These are phyloP conservation scores for Lepidocyrtoides sp. DNA, from an alignment of 2,888 invertebrate genomes.

Conservation along the genomic window DNA sequence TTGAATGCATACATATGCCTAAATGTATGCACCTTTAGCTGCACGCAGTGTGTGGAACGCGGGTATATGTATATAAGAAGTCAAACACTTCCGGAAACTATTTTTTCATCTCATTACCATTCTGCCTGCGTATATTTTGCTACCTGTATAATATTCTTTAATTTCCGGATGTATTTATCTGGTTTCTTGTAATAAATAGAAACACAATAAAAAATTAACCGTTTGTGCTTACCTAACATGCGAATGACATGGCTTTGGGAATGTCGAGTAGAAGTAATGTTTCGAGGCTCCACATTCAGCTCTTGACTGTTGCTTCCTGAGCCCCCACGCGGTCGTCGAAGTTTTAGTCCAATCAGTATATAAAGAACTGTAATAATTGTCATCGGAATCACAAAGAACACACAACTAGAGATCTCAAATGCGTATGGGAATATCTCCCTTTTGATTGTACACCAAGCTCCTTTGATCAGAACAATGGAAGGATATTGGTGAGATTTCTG, in stretches of 20 bases:
- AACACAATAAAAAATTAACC: too few species aligned
- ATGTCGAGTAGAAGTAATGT: constrained; percentile 80
- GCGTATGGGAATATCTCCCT: constrained; percentile 83
- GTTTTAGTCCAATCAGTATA: constrained; percentile 91
- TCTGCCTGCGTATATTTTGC: too few species aligned
- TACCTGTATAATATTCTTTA: too few species aligned
- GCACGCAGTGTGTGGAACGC: too few species aligned
- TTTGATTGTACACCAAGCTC: constrained; percentile 84
- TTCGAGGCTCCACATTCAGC: constrained; percentile 83
- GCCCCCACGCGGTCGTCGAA: constrained; percentile 88
- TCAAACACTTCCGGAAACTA: too few species aligned
- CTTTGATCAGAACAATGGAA: constrained; percentile 75
- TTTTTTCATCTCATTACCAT: too few species aligned
- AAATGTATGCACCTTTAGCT: too few species aligned
- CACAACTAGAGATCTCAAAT: constrained; percentile 88
- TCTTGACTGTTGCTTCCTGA: constrained; percentile 81
- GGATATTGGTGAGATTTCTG: constrained; percentile 63
- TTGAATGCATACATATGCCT: too few species aligned
- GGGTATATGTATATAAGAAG: too few species aligned
- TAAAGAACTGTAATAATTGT: constrained; percentile 94
- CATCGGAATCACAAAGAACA: constrained; percentile 96
- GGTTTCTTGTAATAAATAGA: too few species aligned
- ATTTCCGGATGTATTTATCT: too few species aligned
- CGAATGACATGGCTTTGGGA: constrained; percentile 85
- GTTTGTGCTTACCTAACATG: constrained; percentile 85